phyloP scores from a whole-genome alignment of 2,888 invertebrate species.

The Bimastos eiseni region DNA sequence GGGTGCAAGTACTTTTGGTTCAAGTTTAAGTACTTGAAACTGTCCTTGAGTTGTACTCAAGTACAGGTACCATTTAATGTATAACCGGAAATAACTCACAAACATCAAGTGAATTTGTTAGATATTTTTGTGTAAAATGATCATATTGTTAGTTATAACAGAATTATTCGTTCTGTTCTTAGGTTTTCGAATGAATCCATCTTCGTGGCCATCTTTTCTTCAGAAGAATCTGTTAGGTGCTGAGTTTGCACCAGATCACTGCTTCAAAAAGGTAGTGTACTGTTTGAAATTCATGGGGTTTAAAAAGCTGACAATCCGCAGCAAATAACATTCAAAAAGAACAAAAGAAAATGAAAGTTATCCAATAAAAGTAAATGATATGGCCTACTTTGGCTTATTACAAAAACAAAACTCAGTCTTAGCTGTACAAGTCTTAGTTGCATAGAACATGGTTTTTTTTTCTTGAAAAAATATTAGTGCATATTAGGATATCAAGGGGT shows the following conservation, averaged over 20 bases:
- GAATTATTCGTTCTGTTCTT: slow-evolving; percentile 22
- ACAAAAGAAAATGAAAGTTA: too few species aligned
- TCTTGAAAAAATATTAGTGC: background rate
- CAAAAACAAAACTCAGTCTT: too few species aligned
- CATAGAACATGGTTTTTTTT: background rate
- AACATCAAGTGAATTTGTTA: background rate
- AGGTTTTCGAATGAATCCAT: slow-evolving; percentile 91
- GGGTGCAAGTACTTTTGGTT: too few species aligned
- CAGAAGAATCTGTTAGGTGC: slow-evolving; percentile 88
- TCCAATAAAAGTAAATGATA: too few species aligned
- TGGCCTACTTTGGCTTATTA: too few species aligned
- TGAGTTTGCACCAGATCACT: slow-evolving; percentile 83
- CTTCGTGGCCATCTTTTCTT: slow-evolving; percentile 93
- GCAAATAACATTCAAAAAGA: too few species aligned
- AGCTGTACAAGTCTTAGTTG: background rate
- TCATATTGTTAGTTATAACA: too few species aligned
- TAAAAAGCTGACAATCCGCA: background rate
- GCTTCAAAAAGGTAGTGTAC: slow-evolving; percentile 73
- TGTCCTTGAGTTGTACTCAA: too few species aligned
- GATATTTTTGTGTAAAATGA: background rate
- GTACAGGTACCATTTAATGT: too few species aligned
- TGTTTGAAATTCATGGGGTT: background rate
- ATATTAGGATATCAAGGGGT: background rate
- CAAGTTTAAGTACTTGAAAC: too few species aligned
- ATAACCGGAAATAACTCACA: too few species aligned